Evolutionary conservation across 2,113 vertebrate species (phyloP), one percentile per base, ranked within the genome.

Genomic region (Actenoides hombroni): DNA sequence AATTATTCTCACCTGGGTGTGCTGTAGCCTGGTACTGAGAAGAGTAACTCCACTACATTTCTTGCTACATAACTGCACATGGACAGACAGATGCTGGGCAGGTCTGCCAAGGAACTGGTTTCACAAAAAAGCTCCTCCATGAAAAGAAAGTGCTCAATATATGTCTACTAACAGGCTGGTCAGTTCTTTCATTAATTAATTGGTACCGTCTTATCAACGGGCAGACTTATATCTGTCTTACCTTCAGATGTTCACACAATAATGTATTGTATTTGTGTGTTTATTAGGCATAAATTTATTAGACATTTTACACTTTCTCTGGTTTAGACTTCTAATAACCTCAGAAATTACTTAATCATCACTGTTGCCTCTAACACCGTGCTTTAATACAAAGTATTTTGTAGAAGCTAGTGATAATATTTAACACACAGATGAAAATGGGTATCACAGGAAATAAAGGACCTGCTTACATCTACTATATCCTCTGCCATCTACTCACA

Each of bases 21-120:
- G 63, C 19, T 44, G 13, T 2, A 57, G 16, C 4, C 39, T 70
- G 9, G 20, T 42, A 59, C 5, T 10, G 37, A 67, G 42, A 48
- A 79, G 29, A 71, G 5, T 8, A 74, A 61, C 24, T 80, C 39
- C 3, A 15, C 13, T 51, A 8, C 28, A 35, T 51, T 33, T 15
- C 64, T 51, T 35, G 16, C 46, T 60, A 39, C 20, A 1, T 0
- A 23, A 12, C n/a, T 6, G 4, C 0, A 1, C 21, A 35, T 1
- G 0, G 42, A 37, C 35, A 77, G 33, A n/a, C 9, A 3, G 26
- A 67, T 21, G 19, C 33, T 76, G 31, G 19, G 63, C 24, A 49
- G 24, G 14, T 44, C 83, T 76, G n/a, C 24, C 21, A 84, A 23
- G 49, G 26, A 94, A 48, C 1, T 25, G 11, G 5, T n/a, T 70